Percentiles rank a stretch among this genome's conserved stretches.
Evolutionary conservation across 2,888 invertebrate genomes (phyloP).

Genomic region (Ochlodes sylvanus): DNA sequence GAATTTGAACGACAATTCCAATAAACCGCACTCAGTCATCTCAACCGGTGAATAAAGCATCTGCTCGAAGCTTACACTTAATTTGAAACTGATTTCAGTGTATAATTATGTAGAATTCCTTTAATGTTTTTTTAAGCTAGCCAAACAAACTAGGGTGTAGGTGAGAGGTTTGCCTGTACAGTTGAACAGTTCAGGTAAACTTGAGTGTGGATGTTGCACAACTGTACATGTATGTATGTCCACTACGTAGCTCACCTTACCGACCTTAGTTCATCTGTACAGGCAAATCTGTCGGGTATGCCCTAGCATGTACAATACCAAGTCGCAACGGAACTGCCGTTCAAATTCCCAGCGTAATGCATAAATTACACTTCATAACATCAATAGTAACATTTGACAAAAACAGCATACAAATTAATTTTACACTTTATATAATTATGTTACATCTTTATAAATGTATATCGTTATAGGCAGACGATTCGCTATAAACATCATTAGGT

Average conservation of each 20-base stretch:
- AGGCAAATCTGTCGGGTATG: too few species aligned
- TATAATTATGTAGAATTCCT: too few species aligned
- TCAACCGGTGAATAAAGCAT: too few species aligned
- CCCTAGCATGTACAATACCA: neutral
- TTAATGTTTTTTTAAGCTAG: too few species aligned
- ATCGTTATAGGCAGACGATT: conserved; percentile 21
- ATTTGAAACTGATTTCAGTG: neutral
- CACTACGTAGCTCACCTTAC: too few species aligned
- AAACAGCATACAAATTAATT: conserved; percentile 16
- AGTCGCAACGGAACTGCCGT: conserved; percentile 1
- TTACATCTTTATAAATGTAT: conserved; percentile 23
- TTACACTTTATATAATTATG: conserved; percentile 1
- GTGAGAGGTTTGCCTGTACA: too few species aligned
- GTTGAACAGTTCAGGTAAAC: too few species aligned
- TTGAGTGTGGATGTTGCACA: too few species aligned
- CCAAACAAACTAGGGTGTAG: too few species aligned
- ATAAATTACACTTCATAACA: conserved; percentile 10
- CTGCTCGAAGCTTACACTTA: too few species aligned
- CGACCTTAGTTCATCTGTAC: too few species aligned
- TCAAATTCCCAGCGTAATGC: conserved; percentile 11
- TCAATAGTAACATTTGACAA: conserved; percentile 21
- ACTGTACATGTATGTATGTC: too few species aligned
- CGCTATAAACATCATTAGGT: conserved; percentile 18
- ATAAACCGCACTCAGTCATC: neutral
- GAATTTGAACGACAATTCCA: conserved; percentile 20